Base-by-base conservation (phyloP, 2,888 invertebrate genomes). In the Drosophila falleni region DNA sequence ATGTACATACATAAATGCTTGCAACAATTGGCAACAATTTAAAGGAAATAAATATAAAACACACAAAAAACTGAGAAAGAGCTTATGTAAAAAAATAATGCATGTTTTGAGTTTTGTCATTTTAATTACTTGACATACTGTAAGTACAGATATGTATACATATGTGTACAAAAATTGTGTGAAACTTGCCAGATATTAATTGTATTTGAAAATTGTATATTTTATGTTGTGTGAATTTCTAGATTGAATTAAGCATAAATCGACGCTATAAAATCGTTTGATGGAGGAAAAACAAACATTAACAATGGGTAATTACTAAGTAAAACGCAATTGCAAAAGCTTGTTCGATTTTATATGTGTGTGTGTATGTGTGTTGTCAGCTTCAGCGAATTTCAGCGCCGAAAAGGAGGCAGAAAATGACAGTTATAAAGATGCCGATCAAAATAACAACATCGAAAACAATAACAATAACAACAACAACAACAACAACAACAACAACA, bases 271-370 rank as follows among this genome's bases (percentile, higher is more conserved):
- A 15, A 15, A 16, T 15, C 29, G 11, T 19, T 49, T 16, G 16
- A 31, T 11, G 31, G 19, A 47, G 47, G 29, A 50, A 13, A 35
- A 19, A 11, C 19, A 50, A 19, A 13, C 19, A 33, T 33, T 33
- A 50, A 33, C 50, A 35, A 50, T 50, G 50, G 50, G 50, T 50
- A 50, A 50, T 35, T 50, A n/a, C n/a, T n/a, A n/a, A n/a, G n/a
- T n/a, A 50, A 9, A 35, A 23, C n/a, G n/a, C 33, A 39, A 16
- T 41, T 39, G 23, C 39, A 1, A 15, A 53, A 41, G n/a, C 13
- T 10, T 10, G 23, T 37, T 51, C n/a, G 9, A n/a, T 11, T 16
- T 4, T 15, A 15, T 11, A 11, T 23, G n/a, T 44, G 11, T 23
- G 23, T 23, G 23, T 23, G 23, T 42, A 13, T n/a, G 15, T 19